phyloP scores from a whole-genome alignment of 2,113 vertebrate species.

The Melospiza georgiana region DNA sequence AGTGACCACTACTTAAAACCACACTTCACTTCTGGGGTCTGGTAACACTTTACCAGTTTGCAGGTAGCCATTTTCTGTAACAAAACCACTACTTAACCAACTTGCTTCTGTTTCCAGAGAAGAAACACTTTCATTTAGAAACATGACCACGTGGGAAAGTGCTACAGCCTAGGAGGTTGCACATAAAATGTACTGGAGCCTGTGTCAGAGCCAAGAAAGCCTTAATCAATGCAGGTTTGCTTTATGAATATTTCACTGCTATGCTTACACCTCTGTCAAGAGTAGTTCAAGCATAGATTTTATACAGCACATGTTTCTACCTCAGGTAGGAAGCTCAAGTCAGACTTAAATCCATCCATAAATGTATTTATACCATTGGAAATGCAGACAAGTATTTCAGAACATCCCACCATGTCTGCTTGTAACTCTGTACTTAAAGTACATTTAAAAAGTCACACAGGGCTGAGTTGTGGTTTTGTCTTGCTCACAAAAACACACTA shows the following conservation, averaged over 20 bases:
- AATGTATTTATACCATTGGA: not conserved
- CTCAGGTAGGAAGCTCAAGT: not conserved
- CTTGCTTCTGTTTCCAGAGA: not conserved
- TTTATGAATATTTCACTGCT: not conserved
- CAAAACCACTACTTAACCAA: not conserved
- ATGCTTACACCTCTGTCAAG: not conserved
- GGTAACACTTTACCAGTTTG: not conserved
- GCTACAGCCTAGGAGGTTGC: not conserved
- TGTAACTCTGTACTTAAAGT: not conserved
- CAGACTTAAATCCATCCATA: not conserved
- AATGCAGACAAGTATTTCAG: not conserved
- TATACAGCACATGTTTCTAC: not conserved
- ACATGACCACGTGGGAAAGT: not conserved
- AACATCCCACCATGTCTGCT: not conserved
- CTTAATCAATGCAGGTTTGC: not conserved
- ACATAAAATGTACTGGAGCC: not conserved
- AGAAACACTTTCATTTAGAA: not conserved
- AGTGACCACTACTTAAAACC: not conserved
- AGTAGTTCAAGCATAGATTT: slow-evolving; percentile 10
- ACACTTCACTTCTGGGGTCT: not conserved
- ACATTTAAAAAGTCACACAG: not conserved
- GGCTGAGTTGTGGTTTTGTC: not conserved
- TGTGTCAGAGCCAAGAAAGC: not conserved
- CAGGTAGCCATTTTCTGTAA: not conserved
- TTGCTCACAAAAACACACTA: not conserved